Base-by-base conservation (phyloP, 2,888 invertebrate species). In the Automeris io region DNA sequence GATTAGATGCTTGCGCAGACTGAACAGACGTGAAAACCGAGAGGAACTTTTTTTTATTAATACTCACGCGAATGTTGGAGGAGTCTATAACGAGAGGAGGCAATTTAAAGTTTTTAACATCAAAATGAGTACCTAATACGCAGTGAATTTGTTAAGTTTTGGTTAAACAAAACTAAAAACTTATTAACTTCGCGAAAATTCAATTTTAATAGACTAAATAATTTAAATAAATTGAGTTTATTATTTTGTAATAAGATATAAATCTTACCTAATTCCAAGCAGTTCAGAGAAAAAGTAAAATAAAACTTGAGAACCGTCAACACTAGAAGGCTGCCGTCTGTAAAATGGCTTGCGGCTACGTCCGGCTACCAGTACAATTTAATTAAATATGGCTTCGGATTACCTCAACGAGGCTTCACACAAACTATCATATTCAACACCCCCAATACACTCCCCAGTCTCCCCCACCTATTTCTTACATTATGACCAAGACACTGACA, bases 301-400 rank as follows among this genome's bases (percentile, higher is more conserved):
- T 9, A 16, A 16, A 8, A 29, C 2, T 5, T 23, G 18, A 31
- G 32, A 59, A 50, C 61, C 53, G 80, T 70, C 75, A 66, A 61
- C 54, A 52, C 73, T 37, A 57, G 50, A 58, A 50, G 67, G 57
- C 64, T 47, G 60, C 57, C 54, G 65, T 57, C 61, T 57, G 63
- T 63, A 49, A 73, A 83, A 76, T 85, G 79, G 61, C 61, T 69
- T 45, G 56, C 47, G 50, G 57, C 70, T 54, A 51, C 65, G 62
- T 60, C 64, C 68, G 71, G 70, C 68, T 64, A 66, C 61, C 58
- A 59, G 62, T 64, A 78, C 82, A 86, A 85, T 86, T 81, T 81
- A 86, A 86, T 86, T 86, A 86, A 81, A 78, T 80, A 86, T 49
- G 85, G 85, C 82, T 86, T 86, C 85, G 72, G 85, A 86, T 86